These are phyloP conservation scores for Columbina picui DNA, from an alignment of 2,113 vertebrate genomes.

Conservation along the genomic window DNA sequence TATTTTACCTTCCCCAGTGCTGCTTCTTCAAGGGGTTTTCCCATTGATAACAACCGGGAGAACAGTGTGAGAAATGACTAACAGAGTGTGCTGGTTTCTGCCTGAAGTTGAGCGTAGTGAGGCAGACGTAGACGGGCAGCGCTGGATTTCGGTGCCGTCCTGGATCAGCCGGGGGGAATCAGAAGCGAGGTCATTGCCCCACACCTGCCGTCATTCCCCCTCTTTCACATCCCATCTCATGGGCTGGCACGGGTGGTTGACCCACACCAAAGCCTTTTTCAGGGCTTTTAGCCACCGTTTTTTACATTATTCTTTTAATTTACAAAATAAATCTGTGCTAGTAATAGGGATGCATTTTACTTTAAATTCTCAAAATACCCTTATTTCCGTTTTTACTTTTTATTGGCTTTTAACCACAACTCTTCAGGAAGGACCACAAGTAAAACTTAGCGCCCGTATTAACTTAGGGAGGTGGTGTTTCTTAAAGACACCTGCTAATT, in stretches of 20 bases:
- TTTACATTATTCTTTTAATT: not conserved
- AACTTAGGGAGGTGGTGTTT: not conserved
- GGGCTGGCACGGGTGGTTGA: not conserved
- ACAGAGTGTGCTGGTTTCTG: not conserved
- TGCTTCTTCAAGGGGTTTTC: not conserved
- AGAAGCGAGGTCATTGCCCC: not conserved
- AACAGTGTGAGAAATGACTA: not conserved
- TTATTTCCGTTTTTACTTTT: not conserved
- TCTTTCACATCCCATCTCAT: not conserved
- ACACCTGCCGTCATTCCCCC: not conserved
- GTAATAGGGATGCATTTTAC: not conserved
- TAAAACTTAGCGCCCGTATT: not conserved
- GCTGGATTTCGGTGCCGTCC: rapidly evolving
- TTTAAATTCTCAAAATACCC: not conserved
- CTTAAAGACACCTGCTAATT: slow-evolving; percentile 7
- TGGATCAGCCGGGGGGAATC: rapidly evolving
- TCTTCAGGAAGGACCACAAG: not conserved
- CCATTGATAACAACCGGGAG: not conserved
- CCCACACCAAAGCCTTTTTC: not conserved
- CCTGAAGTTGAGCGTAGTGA: rapidly evolving
- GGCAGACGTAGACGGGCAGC: rapidly evolving
- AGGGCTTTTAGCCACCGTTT: not conserved
- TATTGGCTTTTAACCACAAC: not conserved
- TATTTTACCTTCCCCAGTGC: not conserved
- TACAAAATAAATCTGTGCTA: rapidly evolving